phyloP scores from a whole-genome alignment of 2,888 invertebrate species.

The Drosophila nigricruria region DNA sequence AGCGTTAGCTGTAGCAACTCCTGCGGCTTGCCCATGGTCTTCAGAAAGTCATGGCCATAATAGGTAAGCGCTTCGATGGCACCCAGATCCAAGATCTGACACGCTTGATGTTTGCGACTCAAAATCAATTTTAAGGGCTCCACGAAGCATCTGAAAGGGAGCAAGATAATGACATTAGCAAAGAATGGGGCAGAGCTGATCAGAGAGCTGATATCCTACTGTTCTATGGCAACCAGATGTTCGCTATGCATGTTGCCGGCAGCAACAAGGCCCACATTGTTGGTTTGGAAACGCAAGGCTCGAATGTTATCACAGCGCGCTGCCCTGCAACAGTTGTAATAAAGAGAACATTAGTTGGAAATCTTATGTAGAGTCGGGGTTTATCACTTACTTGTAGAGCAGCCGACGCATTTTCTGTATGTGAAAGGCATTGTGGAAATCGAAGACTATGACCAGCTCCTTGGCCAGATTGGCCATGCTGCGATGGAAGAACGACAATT shows the following conservation, averaged over 20 bases:
- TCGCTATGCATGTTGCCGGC: slow-evolving; percentile 82
- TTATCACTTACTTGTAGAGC: slow-evolving; percentile 80
- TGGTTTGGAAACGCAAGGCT: slow-evolving; percentile 83
- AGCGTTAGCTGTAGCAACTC: slow-evolving; percentile 88
- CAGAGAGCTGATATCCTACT: slow-evolving; percentile 61
- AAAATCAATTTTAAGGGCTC: slow-evolving; percentile 84
- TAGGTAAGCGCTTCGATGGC: slow-evolving; percentile 84
- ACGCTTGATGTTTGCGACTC: slow-evolving; percentile 80
- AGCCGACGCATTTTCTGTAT: slow-evolving; percentile 84
- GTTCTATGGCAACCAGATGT: slow-evolving; percentile 83
- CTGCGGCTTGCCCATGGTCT: slow-evolving; percentile 85
- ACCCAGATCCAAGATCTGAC: slow-evolving; percentile 84
- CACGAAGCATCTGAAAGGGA: slow-evolving; percentile 79
- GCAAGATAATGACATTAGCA: not conserved
- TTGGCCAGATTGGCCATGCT: slow-evolving; percentile 81
- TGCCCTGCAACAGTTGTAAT: slow-evolving; percentile 68
- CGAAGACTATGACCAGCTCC: slow-evolving; percentile 83
- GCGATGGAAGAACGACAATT: slow-evolving; percentile 84
- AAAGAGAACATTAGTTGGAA: not conserved
- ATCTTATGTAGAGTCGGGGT: not conserved
- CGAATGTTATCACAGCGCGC: slow-evolving; percentile 83
- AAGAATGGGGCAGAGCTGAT: not conserved
- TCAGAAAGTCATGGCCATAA: slow-evolving; percentile 83
- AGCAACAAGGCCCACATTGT: slow-evolving; percentile 81
- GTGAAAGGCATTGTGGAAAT: slow-evolving; percentile 83